Base-by-base conservation (phyloP, 1,140 invertebrate species). In the Argopecten irradians region DNA sequence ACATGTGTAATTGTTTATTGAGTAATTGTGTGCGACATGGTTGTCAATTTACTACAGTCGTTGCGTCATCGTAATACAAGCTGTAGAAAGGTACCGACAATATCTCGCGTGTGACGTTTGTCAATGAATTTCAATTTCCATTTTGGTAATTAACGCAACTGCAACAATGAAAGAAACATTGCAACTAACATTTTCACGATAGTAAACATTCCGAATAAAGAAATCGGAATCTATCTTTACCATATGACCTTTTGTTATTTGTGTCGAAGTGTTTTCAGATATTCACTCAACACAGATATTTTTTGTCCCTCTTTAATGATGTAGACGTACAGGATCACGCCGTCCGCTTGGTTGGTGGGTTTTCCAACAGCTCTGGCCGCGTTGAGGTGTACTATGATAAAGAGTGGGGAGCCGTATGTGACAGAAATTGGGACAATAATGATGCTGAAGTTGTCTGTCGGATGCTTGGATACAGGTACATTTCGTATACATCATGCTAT, bases 331-430 rank as follows among this genome's bases (percentile, higher is more conserved):
- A 13, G 83, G 36, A 82, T 39, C 36, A 33, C 41, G 71, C 86
- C 14, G 34, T 90, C 13, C 85, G 90, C 13, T 83, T 90, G 34
- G 83, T 85, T 13, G 46, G 85, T 41, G 90, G 90, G 0, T 33
- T 34, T 34, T 41, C 55, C 19, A 34, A 36, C 1, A 41, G 90
- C 83, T 88, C 92, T 46, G 92, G 92, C 34, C 87, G 91, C 46
- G 87, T 93, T 34, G 92, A 93, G 85, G 89, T 93, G 13, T 41
- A 85, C 39, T 84, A 84, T 19, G 84, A 46, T n/a, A 86, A 86
- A 14, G 35, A 89, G 19, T 92, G 92, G 92, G 92, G 92, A 11
- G 84, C 88, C 33, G 85, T 93, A 16, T 93, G 92, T 87, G 87
- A 91, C 82, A 84, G 88, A 85, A 41, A 39, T 16, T 93, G 92